Evolutionary conservation across 2,113 vertebrate species (phyloP), one percentile per base, ranked within the genome.

Genomic region (Bettongia penicillata): DNA sequence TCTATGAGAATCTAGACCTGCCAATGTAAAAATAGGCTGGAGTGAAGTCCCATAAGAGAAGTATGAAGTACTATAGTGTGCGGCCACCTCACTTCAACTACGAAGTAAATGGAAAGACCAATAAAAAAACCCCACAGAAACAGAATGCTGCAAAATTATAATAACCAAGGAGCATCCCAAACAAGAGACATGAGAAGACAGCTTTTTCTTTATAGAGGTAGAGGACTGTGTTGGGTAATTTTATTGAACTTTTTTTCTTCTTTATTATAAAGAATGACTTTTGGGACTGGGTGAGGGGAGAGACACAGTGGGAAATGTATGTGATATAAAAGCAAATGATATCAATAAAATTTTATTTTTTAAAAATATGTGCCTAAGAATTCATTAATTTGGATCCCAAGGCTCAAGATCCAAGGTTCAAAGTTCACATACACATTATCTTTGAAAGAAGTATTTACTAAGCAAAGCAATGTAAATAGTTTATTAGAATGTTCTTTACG

Each of bases 381-480:
- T 37, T 37, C 31, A 68, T 68, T 57, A 57, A 57, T 57, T 37
- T 68, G 31, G 61, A 68, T 2, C 0, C 31, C 31, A 3, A 53
- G 53, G 25, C 25, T 25, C 53, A 53, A 22, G 31, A 31, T 68
- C 31, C 61, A 68, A 68, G 61, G 11, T 37, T 68, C 61, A 68
- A 68, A 31, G 11, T 37, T 68, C 61, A 68, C 12, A 68, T 31
- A 61, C 26, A 57, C 2, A 10, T 57, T 31, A 68, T 37, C 11
- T 68, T 61, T 37, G 7, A 84, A 52, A 8, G 93, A 96, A 55
- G 24, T 19, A 90, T 84, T 91, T 94, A 43, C 51, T 94, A 84
- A 94, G 90, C 92, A 91, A 91, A 95, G 49, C 51, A 84, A 92
- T 48, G 0, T 43, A 51, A 95, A 53, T 50, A 93, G 49, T 31